These are phyloP conservation scores for Aplocera efformata DNA, from an alignment of 2,888 invertebrate species.

Conservation along the genomic window DNA sequence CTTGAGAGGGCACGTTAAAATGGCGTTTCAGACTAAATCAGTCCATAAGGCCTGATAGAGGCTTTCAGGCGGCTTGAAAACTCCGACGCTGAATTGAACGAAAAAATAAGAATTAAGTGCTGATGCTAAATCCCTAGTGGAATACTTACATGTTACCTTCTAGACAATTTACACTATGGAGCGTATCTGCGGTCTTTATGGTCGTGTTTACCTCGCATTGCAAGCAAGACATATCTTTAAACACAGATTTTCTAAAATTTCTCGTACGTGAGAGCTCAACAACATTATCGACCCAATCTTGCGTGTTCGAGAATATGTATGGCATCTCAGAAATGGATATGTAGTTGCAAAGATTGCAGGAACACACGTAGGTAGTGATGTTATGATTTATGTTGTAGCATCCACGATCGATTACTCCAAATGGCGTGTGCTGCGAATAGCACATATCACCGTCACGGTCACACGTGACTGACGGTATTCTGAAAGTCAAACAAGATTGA, in stretches of 20 bases:
- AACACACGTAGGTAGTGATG: slow-evolving; percentile 55
- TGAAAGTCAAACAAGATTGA: slow-evolving; percentile 39
- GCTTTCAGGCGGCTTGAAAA: too few species aligned
- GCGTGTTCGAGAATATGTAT: slow-evolving; percentile 47
- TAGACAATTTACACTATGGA: slow-evolving; percentile 48
- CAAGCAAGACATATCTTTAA: slow-evolving; percentile 60
- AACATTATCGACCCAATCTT: slow-evolving; percentile 59
- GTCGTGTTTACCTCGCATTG: slow-evolving; percentile 57
- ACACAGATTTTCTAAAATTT: slow-evolving; percentile 51
- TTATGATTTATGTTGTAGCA: slow-evolving; percentile 57
- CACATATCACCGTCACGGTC: slow-evolving; percentile 51
- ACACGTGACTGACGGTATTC: slow-evolving; percentile 50
- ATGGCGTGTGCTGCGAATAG: slow-evolving; percentile 64
- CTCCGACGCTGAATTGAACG: too few species aligned
- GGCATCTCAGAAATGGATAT: slow-evolving; percentile 62
- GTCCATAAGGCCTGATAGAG: too few species aligned
- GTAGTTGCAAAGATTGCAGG: slow-evolving; percentile 66
- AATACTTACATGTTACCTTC: slow-evolving; percentile 59
- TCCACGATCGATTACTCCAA: slow-evolving; percentile 62
- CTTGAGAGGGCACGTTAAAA: too few species aligned
- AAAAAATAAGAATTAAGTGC: too few species aligned
- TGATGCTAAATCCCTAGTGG: too few species aligned
- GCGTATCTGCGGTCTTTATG: slow-evolving; percentile 33
- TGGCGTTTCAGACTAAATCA: too few species aligned
- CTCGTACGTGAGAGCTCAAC: slow-evolving; percentile 54